Base-by-base conservation (phyloP, 2,888 invertebrate species). In the Amblyjoppa fuscipennis region DNA sequence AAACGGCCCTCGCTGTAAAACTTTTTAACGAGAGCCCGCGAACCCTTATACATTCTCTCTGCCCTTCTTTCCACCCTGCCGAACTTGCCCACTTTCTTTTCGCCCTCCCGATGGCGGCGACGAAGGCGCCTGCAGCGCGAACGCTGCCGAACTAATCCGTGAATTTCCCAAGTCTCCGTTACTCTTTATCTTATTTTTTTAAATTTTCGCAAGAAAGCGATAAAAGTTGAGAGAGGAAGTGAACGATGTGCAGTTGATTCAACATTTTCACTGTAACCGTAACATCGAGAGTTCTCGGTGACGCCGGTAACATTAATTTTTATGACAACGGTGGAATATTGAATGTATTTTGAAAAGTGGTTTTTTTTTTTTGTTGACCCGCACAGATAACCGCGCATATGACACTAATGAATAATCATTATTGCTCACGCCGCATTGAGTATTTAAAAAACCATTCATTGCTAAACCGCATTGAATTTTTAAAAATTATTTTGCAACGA, bases 11-110 rank as follows among this genome's bases (percentile, higher is more conserved):
- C 56, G 68, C 69, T 61, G 76, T 53, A 61, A 69, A 81, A 81
- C 59, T 81, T 81, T 81, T 81, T 73, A 80, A 80, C 73, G 80
- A 80, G 73, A 53, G 41, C 64, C 64, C 25, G 25, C 45, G 73
- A 73, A 73, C 73, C 73, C 80, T 80, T 80, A 73, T 71, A 71
- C 68, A 80, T 73, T 80, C 71, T 41, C 38, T 51, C 25, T 61
- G 45, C 49, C 64, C 61, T 41, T 49, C 34, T 13, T 38, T 56
- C 34, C n/a, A 20, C 73, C 70, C 51, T 70, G 25, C 34, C 64
- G 64, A 64, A 64, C 68, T 77, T 53, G 16, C 51, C 66, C 56
- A 53, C 41, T 41, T 41, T 68, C 53, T 56, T 56, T 53, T 25
- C 66, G 34, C 53, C 51, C 66, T 38, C 38, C 68, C 28, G 41